Evolutionary conservation across 2,888 invertebrate genomes (phyloP), one percentile per base, ranked within the genome.

Genomic region (Plebejus argus): DNA sequence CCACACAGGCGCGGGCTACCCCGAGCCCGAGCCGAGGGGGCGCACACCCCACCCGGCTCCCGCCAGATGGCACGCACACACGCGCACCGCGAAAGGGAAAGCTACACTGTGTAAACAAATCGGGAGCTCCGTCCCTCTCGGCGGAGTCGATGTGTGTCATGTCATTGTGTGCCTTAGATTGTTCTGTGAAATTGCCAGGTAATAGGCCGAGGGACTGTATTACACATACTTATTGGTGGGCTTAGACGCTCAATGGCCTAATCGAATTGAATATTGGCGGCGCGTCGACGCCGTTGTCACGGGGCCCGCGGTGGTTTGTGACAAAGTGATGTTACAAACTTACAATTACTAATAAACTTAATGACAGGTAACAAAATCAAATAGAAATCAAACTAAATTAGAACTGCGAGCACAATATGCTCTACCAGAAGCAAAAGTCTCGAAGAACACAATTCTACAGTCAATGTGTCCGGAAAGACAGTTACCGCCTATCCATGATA

Each of bases 101-200:
- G 93, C 92, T 91, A 92, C 91, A 93, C 89, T 91, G 90, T 91
- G 93, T 91, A 93, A 93, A 93, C 93, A 93, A 93, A 92, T 92
- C 91, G 91, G 88, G 85, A 87, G 85, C 87, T 87, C 91, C 86
- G 89, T 93, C 93, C 89, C 91, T 88, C 88, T 93, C 93, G 81
- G 87, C 88, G 88, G 89, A 88, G 89, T 88, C 85, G 86, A 89
- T 91, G 91, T 91, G 89, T 90, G 91, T 90, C 90, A 87, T 87
- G 87, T 87, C 84, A 86, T 84, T 91, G 92, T 92, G 92, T 93
- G 93, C 90, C 86, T 92, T 92, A 91, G 91, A 92, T 92, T 93
- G 92, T 92, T 92, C 93, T 91, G 93, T 93, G 92, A 93, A 93
- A 93, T 94, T 93, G 93, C 91, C 93, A 94, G 94, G 94, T 94